Evolutionary conservation across 2,888 invertebrate genomes (phyloP).

Genomic region (Polymixis lichenea): DNA sequence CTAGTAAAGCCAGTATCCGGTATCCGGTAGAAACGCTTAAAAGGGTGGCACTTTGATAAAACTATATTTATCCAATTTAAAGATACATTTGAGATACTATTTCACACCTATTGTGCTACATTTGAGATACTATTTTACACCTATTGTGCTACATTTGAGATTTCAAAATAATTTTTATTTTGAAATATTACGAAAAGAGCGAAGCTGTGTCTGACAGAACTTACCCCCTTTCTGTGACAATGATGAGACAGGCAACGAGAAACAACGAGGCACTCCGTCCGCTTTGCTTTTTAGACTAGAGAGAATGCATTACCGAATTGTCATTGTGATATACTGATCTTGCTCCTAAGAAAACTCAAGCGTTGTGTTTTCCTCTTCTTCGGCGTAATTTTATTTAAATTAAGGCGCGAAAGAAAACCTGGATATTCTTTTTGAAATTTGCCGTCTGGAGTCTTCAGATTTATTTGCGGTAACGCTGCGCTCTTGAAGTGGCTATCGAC

Average conservation of each 20-base stretch:
- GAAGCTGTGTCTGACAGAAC: conserved; percentile 69
- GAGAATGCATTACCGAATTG: conserved; percentile 76
- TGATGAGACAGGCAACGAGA: conserved; percentile 79
- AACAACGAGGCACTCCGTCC: conserved; percentile 70
- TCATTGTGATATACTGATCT: conserved; percentile 70
- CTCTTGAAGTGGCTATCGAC: conserved; percentile 86
- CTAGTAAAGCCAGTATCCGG: conserved; percentile 74
- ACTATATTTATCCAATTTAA: conserved; percentile 67
- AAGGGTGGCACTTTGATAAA: conserved; percentile 69
- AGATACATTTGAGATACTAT: neutral
- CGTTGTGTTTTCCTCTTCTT: conserved; percentile 22
- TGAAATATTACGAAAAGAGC: conserved; percentile 69
- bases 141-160: conserved; percentile 56
- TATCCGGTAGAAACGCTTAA: conserved; percentile 73
- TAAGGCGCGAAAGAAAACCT: conserved; percentile 57
- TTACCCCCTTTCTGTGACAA: conserved; percentile 75
- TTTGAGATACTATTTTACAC: too few relatives aligned
- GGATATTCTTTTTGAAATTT: conserved; percentile 65
- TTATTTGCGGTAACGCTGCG: conserved; percentile 73
- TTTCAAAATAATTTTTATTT: conserved; percentile 68
- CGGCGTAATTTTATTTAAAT: conserved; percentile 67
- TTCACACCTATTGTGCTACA: too few relatives aligned
- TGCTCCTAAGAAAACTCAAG: conserved; percentile 59
- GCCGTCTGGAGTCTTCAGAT: conserved; percentile 58
- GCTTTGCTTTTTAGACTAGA: conserved; percentile 74